These are phyloP conservation scores for Nesoenas mayeri DNA, from an alignment of 2,113 vertebrate genomes.

Conservation along the genomic window DNA sequence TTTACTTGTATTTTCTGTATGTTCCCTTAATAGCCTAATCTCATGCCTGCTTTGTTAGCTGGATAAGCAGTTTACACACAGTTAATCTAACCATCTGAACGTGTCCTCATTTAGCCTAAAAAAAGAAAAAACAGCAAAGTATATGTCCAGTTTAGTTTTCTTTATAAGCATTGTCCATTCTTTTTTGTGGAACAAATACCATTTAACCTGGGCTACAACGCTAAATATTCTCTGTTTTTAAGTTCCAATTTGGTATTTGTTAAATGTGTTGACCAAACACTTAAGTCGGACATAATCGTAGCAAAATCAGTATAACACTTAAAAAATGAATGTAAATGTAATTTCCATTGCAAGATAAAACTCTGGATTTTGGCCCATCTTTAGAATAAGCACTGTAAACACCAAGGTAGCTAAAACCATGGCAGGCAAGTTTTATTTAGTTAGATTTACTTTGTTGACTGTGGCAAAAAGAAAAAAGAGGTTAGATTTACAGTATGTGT, in stretches of 20 bases:
- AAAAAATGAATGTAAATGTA: background rate
- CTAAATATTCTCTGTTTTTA: background rate
- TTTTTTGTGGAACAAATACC: background rate
- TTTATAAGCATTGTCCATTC: background rate
- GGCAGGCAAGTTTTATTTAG: background rate
- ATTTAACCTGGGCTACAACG: background rate
- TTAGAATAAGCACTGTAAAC: background rate
- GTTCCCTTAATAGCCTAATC: background rate
- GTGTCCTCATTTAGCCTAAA: background rate
- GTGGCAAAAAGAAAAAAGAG: background rate
- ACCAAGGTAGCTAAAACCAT: background rate
- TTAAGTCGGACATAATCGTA: background rate
- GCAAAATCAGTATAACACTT: background rate
- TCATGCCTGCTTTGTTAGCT: background rate
- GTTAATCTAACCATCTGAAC: background rate
- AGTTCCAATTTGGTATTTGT: background rate
- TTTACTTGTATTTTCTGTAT: background rate
- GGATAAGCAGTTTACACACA: background rate
- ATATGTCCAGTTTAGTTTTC: background rate
- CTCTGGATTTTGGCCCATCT: background rate
- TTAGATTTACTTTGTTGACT: background rate
- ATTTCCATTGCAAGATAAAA: background rate
- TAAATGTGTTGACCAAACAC: background rate
- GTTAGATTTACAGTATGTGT: background rate
- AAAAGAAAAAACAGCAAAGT: background rate